Percentiles rank a stretch among this genome's conserved stretches.
phyloP scores from a whole-genome alignment of 2,113 vertebrate species.

The Bujurquina vittata region DNA sequence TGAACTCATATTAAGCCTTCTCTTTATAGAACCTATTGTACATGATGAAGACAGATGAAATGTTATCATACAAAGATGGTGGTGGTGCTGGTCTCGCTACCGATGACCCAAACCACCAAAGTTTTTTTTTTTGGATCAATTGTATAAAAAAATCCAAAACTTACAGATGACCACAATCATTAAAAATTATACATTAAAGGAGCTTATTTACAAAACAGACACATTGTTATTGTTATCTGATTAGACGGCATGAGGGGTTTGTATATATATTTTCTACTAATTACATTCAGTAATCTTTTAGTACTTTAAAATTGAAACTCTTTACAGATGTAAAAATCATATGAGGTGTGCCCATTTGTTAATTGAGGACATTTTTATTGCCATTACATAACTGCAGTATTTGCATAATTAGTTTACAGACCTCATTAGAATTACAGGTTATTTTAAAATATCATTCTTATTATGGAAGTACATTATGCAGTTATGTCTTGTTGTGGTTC shows the following conservation, averaged over 20 bases:
- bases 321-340: neutral
- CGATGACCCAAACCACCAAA: neutral
- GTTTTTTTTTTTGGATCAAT: slow-evolving; percentile 1
- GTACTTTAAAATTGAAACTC: neutral
- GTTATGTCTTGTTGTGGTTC: slow-evolving; percentile 14
- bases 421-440: slow-evolving; percentile 19
- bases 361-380: neutral
- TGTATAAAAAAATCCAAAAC: neutral
- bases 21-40: neutral
- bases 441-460: slow-evolving; percentile 11
- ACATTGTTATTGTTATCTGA: neutral
- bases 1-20: neutral
- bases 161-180: neutral
- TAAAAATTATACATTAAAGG: slow-evolving; percentile 1
- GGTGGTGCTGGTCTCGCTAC: neutral
- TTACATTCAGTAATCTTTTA: neutral
- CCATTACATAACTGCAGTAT: neutral
- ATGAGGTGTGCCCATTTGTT: neutral
- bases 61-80: neutral
- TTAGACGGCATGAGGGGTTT: neutral
- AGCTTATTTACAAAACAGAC: neutral
- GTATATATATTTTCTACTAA: neutral
- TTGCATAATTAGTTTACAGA: slow-evolving; percentile 17
- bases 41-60: neutral
- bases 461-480: neutral